Base-by-base conservation (phyloP, 2,113 vertebrate genomes). In the Carollia perspicillata region DNA sequence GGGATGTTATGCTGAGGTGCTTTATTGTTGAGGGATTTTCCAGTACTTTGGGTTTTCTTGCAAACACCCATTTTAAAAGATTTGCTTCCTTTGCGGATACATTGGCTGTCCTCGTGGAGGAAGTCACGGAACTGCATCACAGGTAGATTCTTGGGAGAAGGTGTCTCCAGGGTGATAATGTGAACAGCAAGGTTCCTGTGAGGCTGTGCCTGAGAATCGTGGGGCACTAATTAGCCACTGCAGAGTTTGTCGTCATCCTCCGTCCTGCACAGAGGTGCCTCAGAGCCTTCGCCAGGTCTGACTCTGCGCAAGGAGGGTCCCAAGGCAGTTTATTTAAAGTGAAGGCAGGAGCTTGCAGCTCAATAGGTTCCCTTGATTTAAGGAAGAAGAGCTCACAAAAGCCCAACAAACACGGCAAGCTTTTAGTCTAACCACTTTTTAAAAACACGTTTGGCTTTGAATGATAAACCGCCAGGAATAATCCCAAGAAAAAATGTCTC, bases 261-360 rank as follows among this genome's bases (percentile, higher is more conserved):
- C 75, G 79, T 84, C 93, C 71, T 96, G 63, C 37, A 66, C 23
- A 5, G 53, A 69, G 84, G 65, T 85, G 14, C 74, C 96, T 97
- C 6, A 7, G 23, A 58, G 66, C 28, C 80, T 58, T 94, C 77
- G 72, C 74, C 60, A 60, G 94, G 68, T 93, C 97, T 93, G 49
- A 78, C 53, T 71, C 93, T 92, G 37, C 47, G 69, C 96, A 66
- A 93, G 92, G 68, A 26, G 9, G 0, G 9, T 97, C 94, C 95
- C 91, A 88, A 77, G 58, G 63, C 84, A 95, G 84, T 88, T 93
- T 97, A 93, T 94, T 97, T 97, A 92, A 93, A 97, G 68, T 65
- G 11, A 96, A 69, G 90, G 84, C 80, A 93, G 26, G 20, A 75
- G 28, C 60, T 89, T 51, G 60, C 83, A 16, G 88, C 94, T 81